phyloP scores from a whole-genome alignment of 2,113 vertebrate genomes.

The Trogon melanurus region DNA sequence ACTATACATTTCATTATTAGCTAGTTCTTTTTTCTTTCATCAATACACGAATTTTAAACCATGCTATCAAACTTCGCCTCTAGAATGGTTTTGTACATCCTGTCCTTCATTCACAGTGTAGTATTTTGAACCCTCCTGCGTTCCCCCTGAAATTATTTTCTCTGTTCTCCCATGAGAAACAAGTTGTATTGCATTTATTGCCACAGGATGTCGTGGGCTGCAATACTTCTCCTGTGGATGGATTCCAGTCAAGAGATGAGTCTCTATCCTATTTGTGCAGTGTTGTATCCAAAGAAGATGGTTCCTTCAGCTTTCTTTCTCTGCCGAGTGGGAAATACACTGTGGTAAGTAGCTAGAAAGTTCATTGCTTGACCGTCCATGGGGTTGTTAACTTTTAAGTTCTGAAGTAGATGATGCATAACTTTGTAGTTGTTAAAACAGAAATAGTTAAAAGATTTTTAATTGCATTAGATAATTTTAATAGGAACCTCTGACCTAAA shows the following conservation, averaged over 20 bases:
- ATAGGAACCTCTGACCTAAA: not conserved
- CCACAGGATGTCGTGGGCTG: conserved; percentile 88
- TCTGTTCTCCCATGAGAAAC: not conserved
- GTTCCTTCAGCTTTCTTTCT: conserved; percentile 89
- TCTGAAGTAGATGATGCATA: not conserved
- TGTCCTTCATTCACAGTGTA: not conserved
- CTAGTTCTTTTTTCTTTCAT: not conserved
- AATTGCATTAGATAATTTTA: not conserved
- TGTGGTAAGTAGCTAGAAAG: conserved; percentile 80
- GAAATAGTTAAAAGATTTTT: not conserved
- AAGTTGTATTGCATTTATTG: not conserved
- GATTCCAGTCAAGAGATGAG: conserved; percentile 81
- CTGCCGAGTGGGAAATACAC: conserved; percentile 92
- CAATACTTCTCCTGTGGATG: conserved; percentile 84
- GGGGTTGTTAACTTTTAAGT: not conserved
- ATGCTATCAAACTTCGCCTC: not conserved
- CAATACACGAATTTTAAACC: not conserved
- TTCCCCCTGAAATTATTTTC: not conserved
- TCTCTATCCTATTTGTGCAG: conserved; percentile 88
- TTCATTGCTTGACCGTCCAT: not conserved
- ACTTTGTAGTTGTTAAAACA: not conserved
- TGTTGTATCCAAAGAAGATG: conserved; percentile 88
- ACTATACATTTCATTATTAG: not conserved
- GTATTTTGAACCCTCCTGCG: not conserved
- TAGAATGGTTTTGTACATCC: not conserved